A percentile compares a stretch with the other conserved stretches of the same genome.
Conservation (phyloP, 2,888 invertebrate genomes). For the Cantharis nigra region DNA sequence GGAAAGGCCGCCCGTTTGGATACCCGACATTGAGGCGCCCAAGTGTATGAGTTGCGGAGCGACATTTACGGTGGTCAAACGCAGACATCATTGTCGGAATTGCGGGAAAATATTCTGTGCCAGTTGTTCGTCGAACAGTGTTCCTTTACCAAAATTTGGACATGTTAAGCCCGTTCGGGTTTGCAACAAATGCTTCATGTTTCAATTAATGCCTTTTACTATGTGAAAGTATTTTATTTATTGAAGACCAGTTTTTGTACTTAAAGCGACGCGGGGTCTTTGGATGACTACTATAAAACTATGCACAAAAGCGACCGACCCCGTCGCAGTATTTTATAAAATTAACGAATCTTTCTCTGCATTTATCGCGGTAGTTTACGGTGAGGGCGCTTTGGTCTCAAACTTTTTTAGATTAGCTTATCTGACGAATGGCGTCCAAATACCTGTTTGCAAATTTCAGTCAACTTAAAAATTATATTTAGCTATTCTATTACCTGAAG, state of each 20-base stretch:
- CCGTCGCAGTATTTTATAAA: neutral
- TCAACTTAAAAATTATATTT: neutral
- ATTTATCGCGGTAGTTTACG: neutral
- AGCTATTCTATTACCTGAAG: neutral
- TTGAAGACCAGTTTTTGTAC: constrained; percentile 22
- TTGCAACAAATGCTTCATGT: constrained; percentile 85
- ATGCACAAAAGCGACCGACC: neutral
- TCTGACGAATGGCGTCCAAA: neutral
- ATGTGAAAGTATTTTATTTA: constrained; percentile 42
- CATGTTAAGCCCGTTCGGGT: constrained; percentile 92
- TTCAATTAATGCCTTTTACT: constrained; percentile 70
- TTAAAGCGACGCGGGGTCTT: constrained; percentile 12
- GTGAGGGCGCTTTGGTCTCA: neutral
- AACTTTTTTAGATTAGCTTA: neutral
- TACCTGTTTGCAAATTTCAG: neutral
- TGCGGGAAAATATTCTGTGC: constrained; percentile 97
- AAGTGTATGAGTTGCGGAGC: constrained; percentile 92
- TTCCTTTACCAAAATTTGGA: constrained; percentile 91
- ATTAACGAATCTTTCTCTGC: neutral
- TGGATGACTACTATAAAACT: neutral
- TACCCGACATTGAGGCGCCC: constrained; percentile 91
- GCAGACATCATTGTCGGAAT: constrained; percentile 95
- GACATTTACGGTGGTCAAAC: constrained; percentile 91
- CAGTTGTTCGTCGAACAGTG: constrained; percentile 89
- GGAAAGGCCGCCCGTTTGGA: constrained; percentile 81